These are phyloP conservation scores for Pseudomyrmex flavicornis DNA, from an alignment of 1,140 invertebrate species.

Conservation along the genomic window DNA sequence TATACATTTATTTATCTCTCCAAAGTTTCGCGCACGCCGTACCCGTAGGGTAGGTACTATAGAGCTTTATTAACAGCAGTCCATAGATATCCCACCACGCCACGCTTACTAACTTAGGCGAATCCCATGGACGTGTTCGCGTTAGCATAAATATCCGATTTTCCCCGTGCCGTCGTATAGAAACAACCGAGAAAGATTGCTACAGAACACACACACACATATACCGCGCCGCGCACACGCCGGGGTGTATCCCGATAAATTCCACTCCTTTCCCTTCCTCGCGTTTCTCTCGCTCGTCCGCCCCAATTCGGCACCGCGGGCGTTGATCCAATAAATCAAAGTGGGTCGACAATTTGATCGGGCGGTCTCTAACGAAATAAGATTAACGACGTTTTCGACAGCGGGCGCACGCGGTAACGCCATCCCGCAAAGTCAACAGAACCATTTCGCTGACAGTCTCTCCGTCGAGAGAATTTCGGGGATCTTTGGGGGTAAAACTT, in stretches of 20 bases:
- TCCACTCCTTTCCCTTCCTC: neutral
- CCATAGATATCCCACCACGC: conserved; percentile 56
- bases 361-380: conserved; percentile 58
- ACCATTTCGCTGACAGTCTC: conserved; percentile 60
- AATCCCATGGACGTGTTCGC: conserved; percentile 59
- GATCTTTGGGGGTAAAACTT: conserved; percentile 22
- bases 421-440: conserved; percentile 58
- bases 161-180: conserved; percentile 35
- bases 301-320: conserved; percentile 22
- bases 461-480: conserved; percentile 37
- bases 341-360: conserved; percentile 55
- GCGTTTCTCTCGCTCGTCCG: neutral
- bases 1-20: conserved; percentile 57
- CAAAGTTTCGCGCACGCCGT: conserved; percentile 38
- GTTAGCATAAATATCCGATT: conserved; percentile 63
- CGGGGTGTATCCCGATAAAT: conserved; percentile 49
- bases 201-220: neutral
- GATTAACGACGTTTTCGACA: conserved; percentile 62
- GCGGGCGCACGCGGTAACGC: conserved; percentile 28
- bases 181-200: conserved; percentile 59
- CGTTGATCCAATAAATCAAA: conserved; percentile 65
- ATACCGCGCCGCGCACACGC: neutral
- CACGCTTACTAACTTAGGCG: conserved; percentile 49
- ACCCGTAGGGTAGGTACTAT: neutral
- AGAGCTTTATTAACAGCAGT: conserved; percentile 59